A percentile compares a stretch with the other conserved stretches of the same genome.
Evolutionary conservation across 2,888 invertebrate genomes (phyloP).

Genomic region (Arge pagana): DNA sequence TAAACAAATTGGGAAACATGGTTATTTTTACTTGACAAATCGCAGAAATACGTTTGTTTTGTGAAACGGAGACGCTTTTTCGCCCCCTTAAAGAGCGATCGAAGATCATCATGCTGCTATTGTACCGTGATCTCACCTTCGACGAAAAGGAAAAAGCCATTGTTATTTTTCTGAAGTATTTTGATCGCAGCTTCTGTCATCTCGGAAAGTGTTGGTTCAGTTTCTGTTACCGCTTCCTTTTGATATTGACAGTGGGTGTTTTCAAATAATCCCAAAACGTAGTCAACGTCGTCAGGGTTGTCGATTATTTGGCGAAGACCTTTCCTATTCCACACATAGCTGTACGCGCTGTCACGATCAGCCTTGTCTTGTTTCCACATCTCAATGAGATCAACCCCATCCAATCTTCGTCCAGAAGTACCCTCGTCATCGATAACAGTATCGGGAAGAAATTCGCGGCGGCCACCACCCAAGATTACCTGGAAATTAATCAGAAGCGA

Average conservation of each 20-base stretch:
- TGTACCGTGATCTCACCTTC: conserved; percentile 56
- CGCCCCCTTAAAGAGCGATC: too few relatives aligned
- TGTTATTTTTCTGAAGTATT: conserved; percentile 66
- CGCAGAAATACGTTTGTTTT: too few relatives aligned
- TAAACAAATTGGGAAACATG: too few relatives aligned
- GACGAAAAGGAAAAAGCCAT: conserved; percentile 78
- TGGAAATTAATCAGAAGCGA: too few relatives aligned
- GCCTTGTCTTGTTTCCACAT: conserved; percentile 67
- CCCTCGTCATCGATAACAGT: conserved; percentile 61
- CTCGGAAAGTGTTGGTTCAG: conserved; percentile 73
- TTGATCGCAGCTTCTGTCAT: conserved; percentile 76
- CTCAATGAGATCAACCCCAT: conserved; percentile 69
- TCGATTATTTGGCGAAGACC: conserved; percentile 55
- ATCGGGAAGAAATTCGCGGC: conserved; percentile 68
- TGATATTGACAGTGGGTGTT: conserved; percentile 61
- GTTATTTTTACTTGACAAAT: too few relatives aligned
- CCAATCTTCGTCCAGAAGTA: conserved; percentile 64
- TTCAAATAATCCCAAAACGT: conserved; percentile 60
- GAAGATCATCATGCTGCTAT: not conserved
- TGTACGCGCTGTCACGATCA: conserved; percentile 48
- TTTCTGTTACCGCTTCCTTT: conserved; percentile 46
- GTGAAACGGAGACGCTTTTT: too few relatives aligned
- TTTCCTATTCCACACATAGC: conserved; percentile 61
- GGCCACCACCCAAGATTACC: conserved; percentile 79
- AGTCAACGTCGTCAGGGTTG: conserved; percentile 48